phyloP scores from a whole-genome alignment of 2,113 vertebrate species.

The Hassar affinis region DNA sequence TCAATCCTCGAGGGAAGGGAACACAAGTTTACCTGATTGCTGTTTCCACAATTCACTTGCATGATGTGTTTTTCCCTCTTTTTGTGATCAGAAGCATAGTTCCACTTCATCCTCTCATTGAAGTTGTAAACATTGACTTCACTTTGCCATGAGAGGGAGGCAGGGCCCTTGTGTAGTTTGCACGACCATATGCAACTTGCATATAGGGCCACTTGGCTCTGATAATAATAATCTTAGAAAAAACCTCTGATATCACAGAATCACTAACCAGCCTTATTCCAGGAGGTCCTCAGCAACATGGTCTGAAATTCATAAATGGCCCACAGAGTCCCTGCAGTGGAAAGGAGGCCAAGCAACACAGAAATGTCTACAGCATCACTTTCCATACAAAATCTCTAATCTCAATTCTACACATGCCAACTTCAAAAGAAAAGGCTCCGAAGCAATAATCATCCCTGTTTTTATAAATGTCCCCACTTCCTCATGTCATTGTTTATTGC shows the following conservation, averaged over 20 bases:
- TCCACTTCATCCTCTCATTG: too few relatives aligned
- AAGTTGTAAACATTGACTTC: too few relatives aligned
- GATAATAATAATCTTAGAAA: background rate
- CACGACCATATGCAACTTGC: too few relatives aligned
- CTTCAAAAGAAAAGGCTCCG: background rate
- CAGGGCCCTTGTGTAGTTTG: too few relatives aligned
- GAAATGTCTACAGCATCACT: background rate
- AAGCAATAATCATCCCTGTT: background rate
- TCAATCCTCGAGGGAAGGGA: too few relatives aligned
- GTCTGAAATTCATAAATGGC: background rate
- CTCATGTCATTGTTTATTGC: background rate
- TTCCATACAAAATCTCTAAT: background rate
- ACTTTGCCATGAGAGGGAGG: too few relatives aligned
- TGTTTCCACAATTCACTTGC: too few relatives aligned
- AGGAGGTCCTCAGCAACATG: background rate
- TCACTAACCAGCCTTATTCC: too few relatives aligned
- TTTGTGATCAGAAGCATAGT: too few relatives aligned
- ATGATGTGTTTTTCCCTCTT: too few relatives aligned
- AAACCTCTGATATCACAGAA: background rate
- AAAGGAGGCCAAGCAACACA: background rate
- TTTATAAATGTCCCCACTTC: background rate
- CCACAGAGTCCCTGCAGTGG: background rate
- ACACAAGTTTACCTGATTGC: too few relatives aligned
- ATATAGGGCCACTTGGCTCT: too few relatives aligned
- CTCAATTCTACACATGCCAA: background rate